phyloP scores from a whole-genome alignment of 2,888 invertebrate genomes.

The Mactromeris polynyma region DNA sequence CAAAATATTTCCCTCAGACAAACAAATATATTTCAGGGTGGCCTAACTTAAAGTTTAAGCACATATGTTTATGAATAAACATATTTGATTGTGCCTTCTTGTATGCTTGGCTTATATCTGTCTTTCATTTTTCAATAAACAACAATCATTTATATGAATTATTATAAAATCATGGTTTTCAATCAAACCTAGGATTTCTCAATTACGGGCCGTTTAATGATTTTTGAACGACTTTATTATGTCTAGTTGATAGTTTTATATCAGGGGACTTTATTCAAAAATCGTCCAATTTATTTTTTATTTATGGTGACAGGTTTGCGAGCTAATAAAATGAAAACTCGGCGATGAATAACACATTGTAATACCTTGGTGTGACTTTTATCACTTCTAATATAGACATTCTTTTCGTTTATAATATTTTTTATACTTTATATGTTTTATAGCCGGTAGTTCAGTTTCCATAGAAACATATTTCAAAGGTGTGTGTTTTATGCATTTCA shows the following conservation, averaged over 20 bases:
- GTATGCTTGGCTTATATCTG: too few relatives aligned
- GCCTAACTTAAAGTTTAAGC: too few relatives aligned
- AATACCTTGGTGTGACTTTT: conserved; percentile 33
- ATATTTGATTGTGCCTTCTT: neutral
- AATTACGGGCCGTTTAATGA: neutral
- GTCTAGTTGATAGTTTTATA: conserved; percentile 45
- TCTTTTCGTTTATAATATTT: neutral
- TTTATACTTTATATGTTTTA: neutral
- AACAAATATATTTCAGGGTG: too few relatives aligned
- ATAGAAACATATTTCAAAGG: conserved; percentile 13
- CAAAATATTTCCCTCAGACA: too few relatives aligned
- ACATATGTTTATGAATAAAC: neutral
- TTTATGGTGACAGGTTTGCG: conserved; percentile 36
- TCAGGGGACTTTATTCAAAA: conserved; percentile 33
- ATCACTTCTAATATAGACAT: conserved; percentile 34
- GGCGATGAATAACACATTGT: conserved; percentile 7
- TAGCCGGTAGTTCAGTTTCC: conserved; percentile 4
- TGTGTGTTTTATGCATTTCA: conserved; percentile 21
- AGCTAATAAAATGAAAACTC: conserved; percentile 21
- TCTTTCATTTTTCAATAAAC: too few relatives aligned
- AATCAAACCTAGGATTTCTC: neutral
- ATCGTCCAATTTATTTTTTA: conserved; percentile 41
- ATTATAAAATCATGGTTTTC: neutral
- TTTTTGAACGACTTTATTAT: conserved; percentile 23
- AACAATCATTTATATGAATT: neutral